phyloP scores from a whole-genome alignment of 2,113 vertebrate species.

The Coracopsis vasa region DNA sequence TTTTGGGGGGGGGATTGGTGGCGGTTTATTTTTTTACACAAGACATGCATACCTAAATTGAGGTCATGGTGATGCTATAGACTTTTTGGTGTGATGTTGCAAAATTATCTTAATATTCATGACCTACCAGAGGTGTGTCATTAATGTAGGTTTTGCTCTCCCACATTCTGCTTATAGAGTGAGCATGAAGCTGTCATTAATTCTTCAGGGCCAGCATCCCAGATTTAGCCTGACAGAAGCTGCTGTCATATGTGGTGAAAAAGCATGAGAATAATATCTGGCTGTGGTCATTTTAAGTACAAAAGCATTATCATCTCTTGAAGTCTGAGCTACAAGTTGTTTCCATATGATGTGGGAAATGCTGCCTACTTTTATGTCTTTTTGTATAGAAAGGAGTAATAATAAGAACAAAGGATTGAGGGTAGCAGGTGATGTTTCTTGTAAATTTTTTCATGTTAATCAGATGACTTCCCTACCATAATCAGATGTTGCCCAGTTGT shows the following conservation, averaged over 20 bases:
- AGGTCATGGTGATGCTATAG: fast-evolving
- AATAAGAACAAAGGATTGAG: not conserved
- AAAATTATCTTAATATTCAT: not conserved
- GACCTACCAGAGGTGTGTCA: not conserved
- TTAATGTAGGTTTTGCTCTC: not conserved
- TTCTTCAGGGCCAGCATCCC: not conserved
- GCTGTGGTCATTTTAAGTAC: not conserved
- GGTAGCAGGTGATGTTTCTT: not conserved
- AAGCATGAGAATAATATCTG: not conserved
- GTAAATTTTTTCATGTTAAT: not conserved
- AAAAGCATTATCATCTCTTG: not conserved
- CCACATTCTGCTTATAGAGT: not conserved
- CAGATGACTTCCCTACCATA: not conserved
- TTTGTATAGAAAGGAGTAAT: not conserved
- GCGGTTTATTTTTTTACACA: not conserved
- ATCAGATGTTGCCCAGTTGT: not conserved
- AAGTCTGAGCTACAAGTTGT: not conserved
- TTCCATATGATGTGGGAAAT: not conserved
- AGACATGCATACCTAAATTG: not conserved
- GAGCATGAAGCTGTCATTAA: not conserved
- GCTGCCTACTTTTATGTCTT: not conserved
- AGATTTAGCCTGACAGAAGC: not conserved
- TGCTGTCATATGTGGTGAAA: not conserved
- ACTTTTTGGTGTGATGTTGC: not conserved
- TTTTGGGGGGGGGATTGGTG: not conserved